A percentile compares a stretch with the other conserved stretches of the same genome.
These are phyloP conservation scores for Lasiurus cinereus DNA, from an alignment of 2,113 vertebrate genomes.

Conservation along the genomic window DNA sequence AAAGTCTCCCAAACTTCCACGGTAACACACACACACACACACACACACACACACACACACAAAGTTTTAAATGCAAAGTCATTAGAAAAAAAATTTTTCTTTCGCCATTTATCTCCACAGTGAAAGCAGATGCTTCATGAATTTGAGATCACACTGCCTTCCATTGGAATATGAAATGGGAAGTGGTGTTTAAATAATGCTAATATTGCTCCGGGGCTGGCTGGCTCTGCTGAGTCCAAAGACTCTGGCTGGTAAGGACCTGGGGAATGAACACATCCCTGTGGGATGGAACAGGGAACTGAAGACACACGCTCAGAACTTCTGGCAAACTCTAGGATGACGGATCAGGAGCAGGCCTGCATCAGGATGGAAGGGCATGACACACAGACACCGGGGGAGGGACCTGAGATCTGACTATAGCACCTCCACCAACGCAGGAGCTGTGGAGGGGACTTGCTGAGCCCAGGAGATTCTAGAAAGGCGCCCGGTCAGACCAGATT, in stretches of 20 bases:
- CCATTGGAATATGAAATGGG: conserved; percentile 15
- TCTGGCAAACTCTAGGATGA: background rate
- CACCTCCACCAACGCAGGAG: fast-evolving
- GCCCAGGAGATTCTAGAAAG: background rate
- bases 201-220: background rate
- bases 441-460: fast-evolving
- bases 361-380: fast-evolving
- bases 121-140: conserved; percentile 68
- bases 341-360: background rate
- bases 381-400: fast-evolving
- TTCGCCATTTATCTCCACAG: conserved; percentile 74
- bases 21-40: background rate
- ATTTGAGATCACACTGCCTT: conserved; percentile 70
- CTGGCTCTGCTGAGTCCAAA: background rate
- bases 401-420: background rate
- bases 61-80: conserved; percentile 72
- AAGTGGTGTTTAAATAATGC: conserved; percentile 71
- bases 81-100: conserved; percentile 72
- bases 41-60: too few species aligned
- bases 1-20: conserved; percentile 83
- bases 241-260: background rate
- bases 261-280: background rate
- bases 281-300: background rate
- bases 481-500: background rate
- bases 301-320: background rate